These are phyloP conservation scores for Lasioglossum zephyrum DNA, from an alignment of 2,888 invertebrate genomes.

Conservation along the genomic window DNA sequence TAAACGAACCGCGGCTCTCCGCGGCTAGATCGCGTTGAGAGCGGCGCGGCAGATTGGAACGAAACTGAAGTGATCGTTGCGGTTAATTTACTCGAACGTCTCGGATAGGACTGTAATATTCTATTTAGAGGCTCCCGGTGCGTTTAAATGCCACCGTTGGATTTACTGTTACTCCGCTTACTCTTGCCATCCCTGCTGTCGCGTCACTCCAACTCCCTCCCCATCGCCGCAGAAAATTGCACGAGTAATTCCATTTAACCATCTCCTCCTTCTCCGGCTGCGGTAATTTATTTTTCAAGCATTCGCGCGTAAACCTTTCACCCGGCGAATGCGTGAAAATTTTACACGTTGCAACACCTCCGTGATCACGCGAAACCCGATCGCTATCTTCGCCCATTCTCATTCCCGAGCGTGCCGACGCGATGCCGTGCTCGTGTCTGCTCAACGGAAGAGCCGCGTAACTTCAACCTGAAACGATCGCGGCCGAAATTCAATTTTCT, in stretches of 20 bases:
- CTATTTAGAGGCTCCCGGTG: constrained; percentile 57
- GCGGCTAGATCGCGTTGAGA: constrained; percentile 19
- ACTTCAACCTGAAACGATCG: constrained; percentile 9
- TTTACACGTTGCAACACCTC: constrained; percentile 31
- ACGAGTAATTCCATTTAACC: constrained; percentile 54
- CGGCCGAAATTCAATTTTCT: constrained; percentile 9
- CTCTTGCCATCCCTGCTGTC: background rate
- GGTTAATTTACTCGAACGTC: constrained; percentile 54
- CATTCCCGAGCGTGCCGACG: background rate
- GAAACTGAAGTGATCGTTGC: constrained; percentile 30
- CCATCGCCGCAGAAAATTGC: constrained; percentile 38
- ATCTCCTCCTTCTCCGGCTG: background rate
- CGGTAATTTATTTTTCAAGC: constrained; percentile 50
- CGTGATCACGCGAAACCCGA: constrained; percentile 19
- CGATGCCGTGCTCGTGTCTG: constrained; percentile 1
- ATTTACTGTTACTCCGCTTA: constrained; percentile 47
- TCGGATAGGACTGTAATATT: constrained; percentile 58
- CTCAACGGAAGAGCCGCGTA: background rate
- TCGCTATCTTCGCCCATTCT: constrained; percentile 21
- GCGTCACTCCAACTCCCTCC: background rate
- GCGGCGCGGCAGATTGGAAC: constrained; percentile 26
- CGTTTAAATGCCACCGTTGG: constrained; percentile 49
- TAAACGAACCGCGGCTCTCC: background rate
- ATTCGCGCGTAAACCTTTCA: constrained; percentile 37
- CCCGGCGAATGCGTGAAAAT: constrained; percentile 36